These are phyloP conservation scores for Nasonia oneida DNA, from an alignment of 2,888 invertebrate genomes.

Conservation along the genomic window DNA sequence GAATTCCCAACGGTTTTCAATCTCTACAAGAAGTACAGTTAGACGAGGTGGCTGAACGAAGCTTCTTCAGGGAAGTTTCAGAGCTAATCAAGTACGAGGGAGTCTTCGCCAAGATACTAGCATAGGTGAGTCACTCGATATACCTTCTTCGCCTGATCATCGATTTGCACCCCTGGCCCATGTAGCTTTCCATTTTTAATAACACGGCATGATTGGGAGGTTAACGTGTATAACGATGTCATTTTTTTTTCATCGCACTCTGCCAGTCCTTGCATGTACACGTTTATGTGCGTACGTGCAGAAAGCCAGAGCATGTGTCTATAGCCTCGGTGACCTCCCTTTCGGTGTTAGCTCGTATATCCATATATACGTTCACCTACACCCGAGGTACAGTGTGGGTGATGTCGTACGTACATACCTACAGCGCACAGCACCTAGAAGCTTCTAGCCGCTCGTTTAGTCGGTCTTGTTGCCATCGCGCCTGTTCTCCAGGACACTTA, in stretches of 20 bases:
- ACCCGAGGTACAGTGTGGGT: background rate
- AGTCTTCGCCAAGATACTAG: conserved; percentile 27
- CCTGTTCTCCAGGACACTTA: conserved; percentile 33
- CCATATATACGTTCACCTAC: background rate
- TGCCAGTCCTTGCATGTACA: background rate
- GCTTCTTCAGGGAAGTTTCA: conserved; percentile 24
- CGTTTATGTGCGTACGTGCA: background rate
- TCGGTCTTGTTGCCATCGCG: background rate
- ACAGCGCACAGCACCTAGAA: conserved; percentile 7
- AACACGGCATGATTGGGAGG: background rate
- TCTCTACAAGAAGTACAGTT: conserved; percentile 71
- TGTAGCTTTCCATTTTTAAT: background rate
- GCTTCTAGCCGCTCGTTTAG: conserved; percentile 25
- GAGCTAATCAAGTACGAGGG: background rate
- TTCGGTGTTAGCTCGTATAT: background rate
- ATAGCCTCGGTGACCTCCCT: background rate
- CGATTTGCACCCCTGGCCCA: background rate
- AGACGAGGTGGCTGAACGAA: conserved; percentile 17
- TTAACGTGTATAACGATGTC: background rate
- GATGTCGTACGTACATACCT: background rate
- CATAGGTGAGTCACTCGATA: conserved; percentile 37
- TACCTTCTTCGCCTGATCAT: background rate
- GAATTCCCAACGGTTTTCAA: conserved; percentile 73
- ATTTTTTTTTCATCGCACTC: background rate
- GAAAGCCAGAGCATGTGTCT: background rate